Percentiles rank a stretch among this genome's conserved stretches.
Conservation (phyloP, 30 jellyfish, hydroid and myxozoan genomes). For the Cassiopea andromeda region DNA sequence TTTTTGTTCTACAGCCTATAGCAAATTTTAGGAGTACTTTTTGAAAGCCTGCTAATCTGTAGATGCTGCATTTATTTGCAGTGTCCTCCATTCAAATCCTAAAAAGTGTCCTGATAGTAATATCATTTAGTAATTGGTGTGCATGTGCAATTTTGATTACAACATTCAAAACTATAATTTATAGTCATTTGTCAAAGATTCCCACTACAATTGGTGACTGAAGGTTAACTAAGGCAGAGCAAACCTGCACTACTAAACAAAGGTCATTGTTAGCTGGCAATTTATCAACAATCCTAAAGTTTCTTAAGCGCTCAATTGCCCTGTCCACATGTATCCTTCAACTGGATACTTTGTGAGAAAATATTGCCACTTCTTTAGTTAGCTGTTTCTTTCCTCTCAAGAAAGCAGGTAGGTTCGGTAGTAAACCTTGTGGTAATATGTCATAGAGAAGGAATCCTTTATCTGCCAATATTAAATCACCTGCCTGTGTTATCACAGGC, state of each 20-base stretch:
- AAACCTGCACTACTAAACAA: neutral
- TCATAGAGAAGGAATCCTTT: neutral
- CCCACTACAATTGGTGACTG: slow-evolving; percentile 1
- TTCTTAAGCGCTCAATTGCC: neutral
- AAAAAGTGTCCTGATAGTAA: too few species aligned
- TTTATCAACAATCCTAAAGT: neutral
- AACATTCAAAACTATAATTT: too few species aligned
- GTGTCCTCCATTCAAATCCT: too few species aligned
- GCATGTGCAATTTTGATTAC: too few species aligned
- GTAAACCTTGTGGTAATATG: neutral
- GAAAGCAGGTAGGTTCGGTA: neutral
- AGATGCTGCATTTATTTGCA: too few species aligned
- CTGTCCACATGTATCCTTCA: neutral
- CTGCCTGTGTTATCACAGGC: neutral
- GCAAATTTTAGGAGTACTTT: too few species aligned
- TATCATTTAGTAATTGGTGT: too few species aligned
- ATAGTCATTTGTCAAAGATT: too few species aligned
- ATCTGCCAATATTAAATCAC: neutral
- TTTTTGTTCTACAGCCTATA: too few species aligned
- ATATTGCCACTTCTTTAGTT: neutral
- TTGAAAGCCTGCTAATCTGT: too few species aligned
- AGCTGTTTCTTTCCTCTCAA: neutral
- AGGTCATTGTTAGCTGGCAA: neutral
- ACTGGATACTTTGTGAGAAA: neutral
- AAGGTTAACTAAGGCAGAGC: slow-evolving; percentile 17